Percentiles rank a stretch among this genome's conserved stretches.
phyloP scores from a whole-genome alignment of 2,888 invertebrate species.

The Drosophila flavopinicola region DNA sequence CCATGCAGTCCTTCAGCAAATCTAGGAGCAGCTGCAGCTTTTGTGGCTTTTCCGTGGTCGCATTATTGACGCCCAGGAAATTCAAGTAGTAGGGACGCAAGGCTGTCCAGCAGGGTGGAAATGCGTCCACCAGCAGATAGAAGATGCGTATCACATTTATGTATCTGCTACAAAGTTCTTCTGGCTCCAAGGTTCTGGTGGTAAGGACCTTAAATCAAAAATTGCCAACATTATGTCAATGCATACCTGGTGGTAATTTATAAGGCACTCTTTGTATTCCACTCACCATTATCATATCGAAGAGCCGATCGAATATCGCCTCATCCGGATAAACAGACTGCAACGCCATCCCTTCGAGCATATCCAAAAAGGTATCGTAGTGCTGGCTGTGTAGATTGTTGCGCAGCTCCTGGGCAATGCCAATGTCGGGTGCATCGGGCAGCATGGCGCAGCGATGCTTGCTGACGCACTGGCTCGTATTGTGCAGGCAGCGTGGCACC shows the following conservation, averaged over 20 bases:
- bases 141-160: slow-evolving; percentile 71
- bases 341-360: slow-evolving; percentile 74
- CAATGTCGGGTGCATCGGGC: slow-evolving; percentile 69
- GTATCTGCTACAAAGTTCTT: slow-evolving; percentile 49
- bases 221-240: too few relatives aligned
- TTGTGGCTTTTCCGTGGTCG: slow-evolving; percentile 32
- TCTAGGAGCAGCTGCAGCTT: slow-evolving; percentile 63
- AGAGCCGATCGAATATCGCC: slow-evolving; percentile 72
- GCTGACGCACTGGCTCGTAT: slow-evolving; percentile 75
- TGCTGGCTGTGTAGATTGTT: slow-evolving; percentile 69
- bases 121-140: slow-evolving; percentile 74
- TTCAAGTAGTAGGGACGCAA: slow-evolving; percentile 70
- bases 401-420: slow-evolving; percentile 65
- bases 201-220: slow-evolving; percentile 43
- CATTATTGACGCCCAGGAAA: slow-evolving; percentile 23
- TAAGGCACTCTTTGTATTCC: too few relatives aligned
- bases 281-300: slow-evolving; percentile 81
- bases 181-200: slow-evolving; percentile 42
- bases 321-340: slow-evolving; percentile 82
- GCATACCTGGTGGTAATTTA: too few relatives aligned
- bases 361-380: slow-evolving; percentile 77
- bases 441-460: slow-evolving; percentile 77
- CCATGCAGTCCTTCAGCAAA: slow-evolving; percentile 66
- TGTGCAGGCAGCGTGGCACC: slow-evolving; percentile 78
- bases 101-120: slow-evolving; percentile 83